A percentile compares a stretch with the other conserved stretches of the same genome.
phyloP scores from a whole-genome alignment of 1,140 invertebrate genomes.

The Arctopsyche grandis region DNA sequence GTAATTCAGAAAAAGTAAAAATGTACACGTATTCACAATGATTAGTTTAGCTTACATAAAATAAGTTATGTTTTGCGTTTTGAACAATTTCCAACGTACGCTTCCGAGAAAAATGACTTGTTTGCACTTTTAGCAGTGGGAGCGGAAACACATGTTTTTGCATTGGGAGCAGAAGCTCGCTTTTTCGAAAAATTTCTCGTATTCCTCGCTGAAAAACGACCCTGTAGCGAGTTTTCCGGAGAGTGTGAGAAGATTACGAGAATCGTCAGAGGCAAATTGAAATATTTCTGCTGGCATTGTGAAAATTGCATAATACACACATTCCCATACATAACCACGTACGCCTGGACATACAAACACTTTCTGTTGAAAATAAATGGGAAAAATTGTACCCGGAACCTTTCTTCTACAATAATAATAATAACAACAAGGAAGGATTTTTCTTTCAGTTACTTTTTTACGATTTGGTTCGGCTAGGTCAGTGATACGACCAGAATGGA shows the following conservation, averaged over 20 bases:
- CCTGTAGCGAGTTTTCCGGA: neutral
- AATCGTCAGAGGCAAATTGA: constrained; percentile 1
- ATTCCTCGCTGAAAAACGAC: neutral
- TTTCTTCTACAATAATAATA: neutral
- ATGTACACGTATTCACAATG: too few relatives aligned
- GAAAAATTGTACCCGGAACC: neutral
- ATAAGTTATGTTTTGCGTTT: neutral
- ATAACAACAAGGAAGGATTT: constrained; percentile 5
- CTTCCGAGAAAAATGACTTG: constrained; percentile 10
- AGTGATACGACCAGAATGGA: constrained; percentile 27
- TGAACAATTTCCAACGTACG: neutral
- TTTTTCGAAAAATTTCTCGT: neutral
- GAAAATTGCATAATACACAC: constrained; percentile 3
- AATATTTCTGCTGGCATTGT: constrained; percentile 17
- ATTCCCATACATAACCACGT: neutral
- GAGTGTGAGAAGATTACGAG: neutral
- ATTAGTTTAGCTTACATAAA: neutral
- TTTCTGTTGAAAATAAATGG: neutral
- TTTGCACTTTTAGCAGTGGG: neutral
- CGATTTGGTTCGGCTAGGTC: neutral
- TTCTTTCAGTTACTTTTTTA: neutral
- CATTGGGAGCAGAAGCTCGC: neutral
- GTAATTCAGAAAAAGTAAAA: too few relatives aligned
- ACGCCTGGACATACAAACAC: neutral
- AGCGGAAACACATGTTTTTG: neutral